phyloP scores from a whole-genome alignment of 2,797 vertebrate genomes.

The Odontamblyopus lacepedii region DNA sequence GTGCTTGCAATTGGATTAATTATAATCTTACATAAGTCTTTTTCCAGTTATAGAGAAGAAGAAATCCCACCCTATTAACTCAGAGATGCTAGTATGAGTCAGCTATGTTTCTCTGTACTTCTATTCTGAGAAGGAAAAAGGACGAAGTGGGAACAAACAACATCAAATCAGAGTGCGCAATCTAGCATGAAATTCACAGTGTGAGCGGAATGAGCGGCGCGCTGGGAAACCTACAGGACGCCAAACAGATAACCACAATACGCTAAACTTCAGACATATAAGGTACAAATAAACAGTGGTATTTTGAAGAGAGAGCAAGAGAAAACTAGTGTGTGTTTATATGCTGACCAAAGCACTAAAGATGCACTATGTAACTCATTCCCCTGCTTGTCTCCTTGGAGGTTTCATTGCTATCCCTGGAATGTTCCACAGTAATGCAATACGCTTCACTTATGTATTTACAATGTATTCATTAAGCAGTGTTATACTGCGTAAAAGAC shows the following conservation, averaged over 20 bases:
- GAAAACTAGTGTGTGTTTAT: neutral
- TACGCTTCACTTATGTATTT: too few species aligned
- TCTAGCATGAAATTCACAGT: slow-evolving; percentile 23
- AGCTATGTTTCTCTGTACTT: slow-evolving; percentile 26
- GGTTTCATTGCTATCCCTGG: too few species aligned
- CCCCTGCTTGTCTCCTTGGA: too few species aligned
- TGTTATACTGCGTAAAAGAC: too few species aligned
- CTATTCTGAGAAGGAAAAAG: slow-evolving; percentile 11
- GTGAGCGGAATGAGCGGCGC: slow-evolving; percentile 23
- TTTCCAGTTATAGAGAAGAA: slow-evolving; percentile 8
- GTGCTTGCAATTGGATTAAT: too few species aligned
- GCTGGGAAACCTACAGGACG: slow-evolving; percentile 3
- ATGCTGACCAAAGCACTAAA: neutral
- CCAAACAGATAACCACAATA: slow-evolving; percentile 19
- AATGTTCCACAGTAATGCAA: too few species aligned
- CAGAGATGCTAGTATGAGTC: slow-evolving; percentile 45
- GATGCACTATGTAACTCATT: neutral
- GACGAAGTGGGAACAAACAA: slow-evolving; percentile 32
- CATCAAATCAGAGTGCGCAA: slow-evolving; percentile 25
- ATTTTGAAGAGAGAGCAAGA: neutral
- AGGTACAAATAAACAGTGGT: neutral
- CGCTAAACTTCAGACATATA: slow-evolving; percentile 3
- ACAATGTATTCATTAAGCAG: too few species aligned
- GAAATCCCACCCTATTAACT: slow-evolving; percentile 47
- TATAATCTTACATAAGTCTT: neutral